A percentile compares a stretch with the other conserved stretches of the same genome.
phyloP scores from a whole-genome alignment of 2,113 vertebrate genomes.

The Saguinus midas region DNA sequence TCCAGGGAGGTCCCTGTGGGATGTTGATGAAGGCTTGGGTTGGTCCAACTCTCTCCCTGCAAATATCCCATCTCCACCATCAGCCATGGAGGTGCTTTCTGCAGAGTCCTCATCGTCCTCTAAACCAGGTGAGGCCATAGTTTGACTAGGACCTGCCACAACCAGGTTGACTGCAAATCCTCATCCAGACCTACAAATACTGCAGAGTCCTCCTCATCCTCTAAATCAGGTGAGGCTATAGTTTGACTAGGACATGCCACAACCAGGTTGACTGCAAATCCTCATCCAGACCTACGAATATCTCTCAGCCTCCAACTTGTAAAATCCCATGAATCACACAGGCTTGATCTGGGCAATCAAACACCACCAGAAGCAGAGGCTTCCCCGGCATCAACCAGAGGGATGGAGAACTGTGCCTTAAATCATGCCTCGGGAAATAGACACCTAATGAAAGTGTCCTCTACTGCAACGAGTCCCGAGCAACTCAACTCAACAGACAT shows the following conservation, averaged over 20 bases:
- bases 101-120: background rate
- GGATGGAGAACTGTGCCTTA: background rate
- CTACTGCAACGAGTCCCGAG: fast-evolving
- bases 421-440: background rate
- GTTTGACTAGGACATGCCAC: background rate
- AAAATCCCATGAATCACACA: background rate
- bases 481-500: background rate
- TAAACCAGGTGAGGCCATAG: background rate
- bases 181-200: background rate
- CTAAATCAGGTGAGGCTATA: background rate
- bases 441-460: background rate
- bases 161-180: background rate
- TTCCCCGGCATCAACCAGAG: background rate
- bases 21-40: background rate
- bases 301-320: background rate
- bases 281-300: background rate
- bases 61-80: background rate
- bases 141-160: background rate
- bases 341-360: background rate
- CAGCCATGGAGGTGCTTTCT: background rate
- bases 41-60: background rate
- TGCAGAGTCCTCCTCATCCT: background rate
- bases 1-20: background rate
- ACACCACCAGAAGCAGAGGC: background rate
- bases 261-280: background rate